These are phyloP conservation scores for Anas platyrhynchos DNA, from an alignment of 2,113 vertebrate species.

Conservation along the genomic window DNA sequence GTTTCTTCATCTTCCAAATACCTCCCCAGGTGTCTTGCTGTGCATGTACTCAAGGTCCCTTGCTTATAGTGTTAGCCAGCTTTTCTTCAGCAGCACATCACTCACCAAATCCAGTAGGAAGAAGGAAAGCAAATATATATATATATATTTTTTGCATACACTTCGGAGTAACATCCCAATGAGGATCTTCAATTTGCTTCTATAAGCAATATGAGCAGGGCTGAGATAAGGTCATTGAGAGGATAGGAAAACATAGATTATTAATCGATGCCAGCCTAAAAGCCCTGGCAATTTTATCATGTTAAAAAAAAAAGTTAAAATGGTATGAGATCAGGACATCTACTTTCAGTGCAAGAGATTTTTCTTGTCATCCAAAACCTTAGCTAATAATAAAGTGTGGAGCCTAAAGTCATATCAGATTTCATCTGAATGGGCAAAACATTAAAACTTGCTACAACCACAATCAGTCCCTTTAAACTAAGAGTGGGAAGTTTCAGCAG, in stretches of 20 bases:
- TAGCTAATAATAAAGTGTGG: neutral
- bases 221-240: neutral
- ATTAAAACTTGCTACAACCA: accelerated
- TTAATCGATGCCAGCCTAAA: neutral
- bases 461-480: neutral
- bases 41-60: neutral
- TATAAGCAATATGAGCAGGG: neutral
- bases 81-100: conserved; percentile 36
- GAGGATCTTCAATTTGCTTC: conserved; percentile 2
- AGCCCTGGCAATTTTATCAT: neutral
- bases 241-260: neutral
- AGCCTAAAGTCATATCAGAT: neutral
- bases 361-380: neutral
- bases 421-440: neutral
- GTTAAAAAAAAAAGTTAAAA: neutral
- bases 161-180: neutral
- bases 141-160: neutral
- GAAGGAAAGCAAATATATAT: neutral
- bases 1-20: neutral
- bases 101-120: conserved; percentile 24
- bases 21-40: neutral
- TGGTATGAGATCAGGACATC: neutral
- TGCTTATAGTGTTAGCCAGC: neutral
- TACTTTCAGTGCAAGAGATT: neutral
- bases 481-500: neutral